Percentiles rank a stretch among this genome's conserved stretches.
These are phyloP conservation scores for Muntiacus muntjak DNA, from an alignment of 2,113 vertebrate genomes.

Conservation along the genomic window DNA sequence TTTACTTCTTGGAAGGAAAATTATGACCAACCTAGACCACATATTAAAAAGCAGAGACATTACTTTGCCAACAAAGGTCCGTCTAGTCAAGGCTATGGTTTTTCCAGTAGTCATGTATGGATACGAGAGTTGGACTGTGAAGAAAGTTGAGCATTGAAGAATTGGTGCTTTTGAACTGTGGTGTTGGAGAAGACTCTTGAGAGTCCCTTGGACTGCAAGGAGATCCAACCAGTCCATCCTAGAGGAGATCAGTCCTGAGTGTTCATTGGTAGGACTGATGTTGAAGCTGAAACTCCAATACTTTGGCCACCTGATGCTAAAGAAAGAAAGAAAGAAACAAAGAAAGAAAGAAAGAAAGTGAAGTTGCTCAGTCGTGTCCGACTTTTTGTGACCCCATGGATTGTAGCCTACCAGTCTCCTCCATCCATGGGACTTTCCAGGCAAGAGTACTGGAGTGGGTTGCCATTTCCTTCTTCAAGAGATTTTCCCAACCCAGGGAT, in stretches of 20 bases:
- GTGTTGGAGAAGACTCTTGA: background rate
- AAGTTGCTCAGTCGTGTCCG: accelerated
- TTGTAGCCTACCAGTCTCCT: background rate
- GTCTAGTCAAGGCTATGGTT: background rate
- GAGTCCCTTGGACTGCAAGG: background rate
- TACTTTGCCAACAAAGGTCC: background rate
- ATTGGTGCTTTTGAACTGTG: background rate
- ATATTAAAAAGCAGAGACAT: background rate
- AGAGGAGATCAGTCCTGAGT: background rate
- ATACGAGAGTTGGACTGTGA: background rate
- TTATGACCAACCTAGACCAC: accelerated
- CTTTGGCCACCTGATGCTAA: background rate
- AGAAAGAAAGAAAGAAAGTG: background rate
- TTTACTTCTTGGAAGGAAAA: background rate
- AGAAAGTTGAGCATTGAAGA: background rate
- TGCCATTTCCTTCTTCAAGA: background rate
- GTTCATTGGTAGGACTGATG: background rate
- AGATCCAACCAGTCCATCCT: background rate
- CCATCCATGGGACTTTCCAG: background rate
- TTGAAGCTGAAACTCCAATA: background rate
- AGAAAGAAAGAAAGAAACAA: background rate
- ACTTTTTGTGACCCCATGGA: background rate
- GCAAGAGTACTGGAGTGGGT: background rate
- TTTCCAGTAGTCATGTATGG: background rate
- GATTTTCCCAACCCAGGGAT: background rate